phyloP scores from a whole-genome alignment of 2,888 invertebrate genomes.

The Epinotia ramella region DNA sequence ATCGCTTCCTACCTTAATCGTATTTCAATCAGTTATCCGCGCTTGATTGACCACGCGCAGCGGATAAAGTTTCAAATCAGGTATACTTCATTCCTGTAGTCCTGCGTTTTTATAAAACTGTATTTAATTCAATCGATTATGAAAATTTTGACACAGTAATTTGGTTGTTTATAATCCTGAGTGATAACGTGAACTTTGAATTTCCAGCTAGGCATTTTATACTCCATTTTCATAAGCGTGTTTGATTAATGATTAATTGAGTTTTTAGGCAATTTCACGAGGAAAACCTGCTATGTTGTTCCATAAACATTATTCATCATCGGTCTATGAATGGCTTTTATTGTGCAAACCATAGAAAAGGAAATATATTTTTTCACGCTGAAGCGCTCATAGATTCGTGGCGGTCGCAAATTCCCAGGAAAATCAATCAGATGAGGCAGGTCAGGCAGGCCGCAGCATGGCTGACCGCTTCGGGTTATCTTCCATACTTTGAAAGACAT shows the following conservation, averaged over 20 bases:
- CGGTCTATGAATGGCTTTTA: neutral
- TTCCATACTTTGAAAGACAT: too few relatives aligned
- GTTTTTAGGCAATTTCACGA: slow-evolving; percentile 29
- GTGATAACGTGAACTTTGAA: slow-evolving; percentile 31
- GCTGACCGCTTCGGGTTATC: too few relatives aligned
- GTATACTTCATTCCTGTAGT: neutral
- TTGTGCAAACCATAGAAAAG: neutral
- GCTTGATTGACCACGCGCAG: too few relatives aligned
- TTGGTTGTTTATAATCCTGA: slow-evolving; percentile 18
- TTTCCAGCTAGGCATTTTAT: slow-evolving; percentile 21
- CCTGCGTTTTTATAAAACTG: neutral
- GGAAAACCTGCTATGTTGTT: neutral
- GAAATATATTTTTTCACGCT: too few relatives aligned
- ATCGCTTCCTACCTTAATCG: too few relatives aligned
- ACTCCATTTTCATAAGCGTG: slow-evolving; percentile 32
- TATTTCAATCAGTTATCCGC: too few relatives aligned
- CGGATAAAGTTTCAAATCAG: neutral
- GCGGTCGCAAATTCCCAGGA: too few relatives aligned
- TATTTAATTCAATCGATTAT: neutral
- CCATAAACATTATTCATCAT: neutral
- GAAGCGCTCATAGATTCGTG: too few relatives aligned
- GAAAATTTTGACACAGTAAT: neutral
- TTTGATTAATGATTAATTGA: slow-evolving; percentile 41
- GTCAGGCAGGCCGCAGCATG: too few relatives aligned
- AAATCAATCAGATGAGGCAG: too few relatives aligned